phyloP scores from a whole-genome alignment of 2,888 invertebrate genomes.

The Sthenelais limicola region DNA sequence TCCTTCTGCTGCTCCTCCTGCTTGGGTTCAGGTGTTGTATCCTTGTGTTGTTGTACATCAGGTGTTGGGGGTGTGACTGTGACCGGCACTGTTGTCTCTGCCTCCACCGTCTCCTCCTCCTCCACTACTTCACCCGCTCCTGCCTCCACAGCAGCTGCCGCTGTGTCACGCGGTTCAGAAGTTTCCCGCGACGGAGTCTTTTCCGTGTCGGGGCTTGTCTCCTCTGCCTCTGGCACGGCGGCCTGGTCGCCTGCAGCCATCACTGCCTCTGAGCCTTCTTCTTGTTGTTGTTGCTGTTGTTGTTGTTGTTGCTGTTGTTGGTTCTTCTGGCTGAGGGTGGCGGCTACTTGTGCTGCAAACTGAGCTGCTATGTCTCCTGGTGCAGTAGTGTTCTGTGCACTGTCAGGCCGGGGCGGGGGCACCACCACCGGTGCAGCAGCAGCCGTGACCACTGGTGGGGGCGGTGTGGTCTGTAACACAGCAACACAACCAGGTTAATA shows the following conservation, averaged over 20 bases:
- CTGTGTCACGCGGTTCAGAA: conserved; percentile 8
- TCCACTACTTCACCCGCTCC: not conserved
- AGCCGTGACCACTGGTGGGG: conserved; percentile 11
- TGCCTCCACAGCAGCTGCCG: not conserved
- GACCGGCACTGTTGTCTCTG: conserved; percentile 19
- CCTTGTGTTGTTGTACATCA: too few relatives aligned
- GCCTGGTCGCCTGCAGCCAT: not conserved
- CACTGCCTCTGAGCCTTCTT: not conserved
- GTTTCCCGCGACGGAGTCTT: not conserved
- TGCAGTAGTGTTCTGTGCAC: not conserved
- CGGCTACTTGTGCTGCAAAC: conserved; percentile 63
- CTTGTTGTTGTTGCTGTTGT: conserved; percentile 13
- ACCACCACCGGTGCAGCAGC: conserved; percentile 6
- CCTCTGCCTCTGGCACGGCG: not conserved
- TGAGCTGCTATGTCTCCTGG: conserved; percentile 56
- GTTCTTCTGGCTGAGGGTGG: conserved; percentile 45
- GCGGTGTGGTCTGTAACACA: conserved; percentile 35
- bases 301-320: not conserved
- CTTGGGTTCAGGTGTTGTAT: not conserved
- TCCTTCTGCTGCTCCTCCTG: not conserved
- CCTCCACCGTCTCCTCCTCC: not conserved
- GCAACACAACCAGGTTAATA: not conserved
- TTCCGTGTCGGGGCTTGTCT: not conserved
- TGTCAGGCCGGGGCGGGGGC: conserved; percentile 29
- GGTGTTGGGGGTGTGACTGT: conserved; percentile 25